Base-by-base conservation (phyloP, 2,113 vertebrate genomes). In the Macrotus californicus region DNA sequence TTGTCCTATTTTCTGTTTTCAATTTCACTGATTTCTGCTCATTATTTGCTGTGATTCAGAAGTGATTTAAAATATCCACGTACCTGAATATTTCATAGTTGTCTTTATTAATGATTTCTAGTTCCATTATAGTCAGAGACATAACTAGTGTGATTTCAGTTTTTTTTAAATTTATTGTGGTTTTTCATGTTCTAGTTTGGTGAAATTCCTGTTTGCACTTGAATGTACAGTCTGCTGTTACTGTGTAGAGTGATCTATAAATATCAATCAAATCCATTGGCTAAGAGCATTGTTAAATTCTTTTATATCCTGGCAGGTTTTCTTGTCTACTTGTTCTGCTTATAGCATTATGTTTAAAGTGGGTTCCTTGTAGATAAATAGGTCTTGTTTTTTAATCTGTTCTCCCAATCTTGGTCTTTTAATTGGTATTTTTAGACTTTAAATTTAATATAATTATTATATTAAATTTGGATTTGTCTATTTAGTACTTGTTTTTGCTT, bases 31-130 rank as follows among this genome's bases (percentile, higher is more conserved):
- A 14, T 77, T 77, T 87, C 36, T 83, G 24, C 36, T 83, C 66
- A 29, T 52, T 87, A 59, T 73, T 69, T 89, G 10, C 26, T 95
- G 73, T 89, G 83, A 93, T 70, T 72, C 77, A 80, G 26, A 94
- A 92, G 29, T 92, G 6, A 70, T 77, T 90, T 80, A 48, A 41
- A 48, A 41, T 79, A 86, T 77, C 29, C 59, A 39, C 73, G 9
- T 69, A 76, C 11, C 54, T 54, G 41, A 21, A 24, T 94, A n/a
- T 70, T 94, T 84, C 86, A 21, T 29, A 86, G 13, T 70, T 56
- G 41, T 82, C 54, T 83, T 76, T 89, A 18, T 64, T 59, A 34
- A 46, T 86, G 64, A 64, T 43, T 81, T 95, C n/a, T 72, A 52
- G 24, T 77, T 86, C 52, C 66, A 54, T 91, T 66, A 46, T 66